Evolutionary conservation across 2,797 vertebrate species (phyloP).

Genomic region (Crenuchus spilurus): DNA sequence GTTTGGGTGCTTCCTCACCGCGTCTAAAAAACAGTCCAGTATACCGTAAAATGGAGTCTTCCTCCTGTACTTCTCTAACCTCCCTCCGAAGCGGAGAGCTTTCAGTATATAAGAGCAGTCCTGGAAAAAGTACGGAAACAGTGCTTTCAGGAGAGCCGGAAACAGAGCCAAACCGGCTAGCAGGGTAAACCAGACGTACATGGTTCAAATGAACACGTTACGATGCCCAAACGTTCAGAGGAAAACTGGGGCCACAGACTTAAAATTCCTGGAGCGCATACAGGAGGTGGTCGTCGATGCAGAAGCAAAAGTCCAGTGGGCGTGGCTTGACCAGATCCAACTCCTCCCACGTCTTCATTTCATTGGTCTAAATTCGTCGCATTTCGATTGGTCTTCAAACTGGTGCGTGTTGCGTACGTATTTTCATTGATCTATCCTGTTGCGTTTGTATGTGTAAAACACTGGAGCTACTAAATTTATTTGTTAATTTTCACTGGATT

Average conservation of each 20-base stretch:
- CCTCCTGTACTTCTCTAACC: conserved; percentile 55
- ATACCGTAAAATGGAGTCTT: conserved; percentile 74
- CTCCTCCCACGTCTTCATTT: too few species aligned
- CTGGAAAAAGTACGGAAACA: conserved; percentile 62
- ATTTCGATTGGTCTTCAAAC: too few species aligned
- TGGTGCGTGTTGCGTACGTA: too few species aligned
- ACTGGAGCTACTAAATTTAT: too few species aligned
- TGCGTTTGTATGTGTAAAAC: too few species aligned
- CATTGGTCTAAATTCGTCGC: too few species aligned
- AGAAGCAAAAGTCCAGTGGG: too few species aligned
- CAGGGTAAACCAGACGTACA: conserved; percentile 66
- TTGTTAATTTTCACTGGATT: too few species aligned
- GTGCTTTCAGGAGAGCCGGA: conserved; percentile 45
- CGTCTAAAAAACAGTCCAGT: conserved; percentile 74
- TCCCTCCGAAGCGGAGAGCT: conserved; percentile 47
- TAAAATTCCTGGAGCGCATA: not conserved
- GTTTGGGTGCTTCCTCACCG: conserved; percentile 65
- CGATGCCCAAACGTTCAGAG: not conserved
- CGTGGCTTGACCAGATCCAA: too few species aligned
- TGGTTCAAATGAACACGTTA: conserved; percentile 30
- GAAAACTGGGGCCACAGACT: conserved; percentile 4
- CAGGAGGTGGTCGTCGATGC: too few species aligned
- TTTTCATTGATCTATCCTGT: too few species aligned
- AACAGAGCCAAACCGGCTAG: conserved; percentile 67
- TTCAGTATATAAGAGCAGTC: conserved; percentile 65